Conservation (phyloP, 2,113 vertebrate species). For the Bufo bufo region DNA sequence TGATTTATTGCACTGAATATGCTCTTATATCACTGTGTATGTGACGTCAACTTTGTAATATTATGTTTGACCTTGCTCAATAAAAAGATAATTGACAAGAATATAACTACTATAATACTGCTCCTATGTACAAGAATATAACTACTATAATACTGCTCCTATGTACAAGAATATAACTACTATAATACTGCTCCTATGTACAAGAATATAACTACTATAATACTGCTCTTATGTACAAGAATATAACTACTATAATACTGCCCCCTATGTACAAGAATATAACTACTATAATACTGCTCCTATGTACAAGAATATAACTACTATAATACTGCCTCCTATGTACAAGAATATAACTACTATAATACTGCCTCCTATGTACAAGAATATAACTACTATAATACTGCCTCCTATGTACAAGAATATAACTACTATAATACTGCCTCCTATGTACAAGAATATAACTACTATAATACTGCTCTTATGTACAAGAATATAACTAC, state of each 20-base stretch:
- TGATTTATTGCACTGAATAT: too few species aligned
- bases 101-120: too few species aligned
- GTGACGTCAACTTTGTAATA: too few species aligned
- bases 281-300: background rate
- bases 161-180: background rate
- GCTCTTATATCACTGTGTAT: too few species aligned
- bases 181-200: background rate
- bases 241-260: background rate
- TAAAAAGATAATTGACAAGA: too few species aligned
- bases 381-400: constrained; percentile 11
- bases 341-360: background rate
- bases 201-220: background rate
- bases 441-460: background rate
- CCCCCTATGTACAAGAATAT: background rate
- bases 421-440: constrained; percentile 8
- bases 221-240: background rate
- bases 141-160: background rate
- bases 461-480: background rate
- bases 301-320: too few species aligned
- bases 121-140: background rate
- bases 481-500: background rate
- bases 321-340: too few species aligned
- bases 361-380: too few species aligned
- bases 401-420: background rate
- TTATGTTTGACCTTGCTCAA: too few species aligned